These are phyloP conservation scores for Rutilus rutilus DNA, from an alignment of 2,113 vertebrate species.

Conservation along the genomic window DNA sequence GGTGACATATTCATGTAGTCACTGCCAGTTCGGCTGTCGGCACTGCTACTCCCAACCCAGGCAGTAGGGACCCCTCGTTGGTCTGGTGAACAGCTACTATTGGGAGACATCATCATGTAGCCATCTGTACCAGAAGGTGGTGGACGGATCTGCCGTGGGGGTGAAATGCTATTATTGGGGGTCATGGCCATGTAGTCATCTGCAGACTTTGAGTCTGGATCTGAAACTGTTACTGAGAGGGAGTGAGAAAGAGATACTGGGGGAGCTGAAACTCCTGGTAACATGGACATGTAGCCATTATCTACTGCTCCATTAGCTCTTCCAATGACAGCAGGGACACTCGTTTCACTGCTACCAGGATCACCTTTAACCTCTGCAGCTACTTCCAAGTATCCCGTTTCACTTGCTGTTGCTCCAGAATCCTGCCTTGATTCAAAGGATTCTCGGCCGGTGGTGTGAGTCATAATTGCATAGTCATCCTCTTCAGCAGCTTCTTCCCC, in stretches of 20 bases:
- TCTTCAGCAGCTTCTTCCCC: constrained; percentile 68
- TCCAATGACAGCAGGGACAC: background rate
- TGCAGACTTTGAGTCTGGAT: constrained; percentile 67
- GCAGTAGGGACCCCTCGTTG: constrained; percentile 67
- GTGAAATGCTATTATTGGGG: constrained; percentile 77
- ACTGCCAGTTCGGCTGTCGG: constrained; percentile 69
- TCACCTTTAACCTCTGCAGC: constrained; percentile 69
- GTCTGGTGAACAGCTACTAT: constrained; percentile 80
- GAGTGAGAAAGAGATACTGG: constrained; percentile 69
- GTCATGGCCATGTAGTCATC: constrained; percentile 83
- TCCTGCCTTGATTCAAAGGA: constrained; percentile 67
- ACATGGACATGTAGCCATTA: constrained; percentile 80
- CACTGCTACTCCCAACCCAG: constrained; percentile 73
- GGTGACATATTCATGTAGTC: constrained; percentile 88
- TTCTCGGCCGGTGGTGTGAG: constrained; percentile 71
- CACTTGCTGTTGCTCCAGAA: constrained; percentile 53
- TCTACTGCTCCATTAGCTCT: constrained; percentile 66
- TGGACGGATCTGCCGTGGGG: constrained; percentile 73
- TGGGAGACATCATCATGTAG: constrained; percentile 83
- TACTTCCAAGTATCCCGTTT: constrained; percentile 73
- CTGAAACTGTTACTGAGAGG: constrained; percentile 67
- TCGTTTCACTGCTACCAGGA: constrained; percentile 25
- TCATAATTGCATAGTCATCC: constrained; percentile 71
- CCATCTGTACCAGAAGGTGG: constrained; percentile 70
- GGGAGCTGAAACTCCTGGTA: constrained; percentile 74